These are phyloP conservation scores for Paguma larvata DNA, from an alignment of 2,797 vertebrate genomes.

Conservation along the genomic window DNA sequence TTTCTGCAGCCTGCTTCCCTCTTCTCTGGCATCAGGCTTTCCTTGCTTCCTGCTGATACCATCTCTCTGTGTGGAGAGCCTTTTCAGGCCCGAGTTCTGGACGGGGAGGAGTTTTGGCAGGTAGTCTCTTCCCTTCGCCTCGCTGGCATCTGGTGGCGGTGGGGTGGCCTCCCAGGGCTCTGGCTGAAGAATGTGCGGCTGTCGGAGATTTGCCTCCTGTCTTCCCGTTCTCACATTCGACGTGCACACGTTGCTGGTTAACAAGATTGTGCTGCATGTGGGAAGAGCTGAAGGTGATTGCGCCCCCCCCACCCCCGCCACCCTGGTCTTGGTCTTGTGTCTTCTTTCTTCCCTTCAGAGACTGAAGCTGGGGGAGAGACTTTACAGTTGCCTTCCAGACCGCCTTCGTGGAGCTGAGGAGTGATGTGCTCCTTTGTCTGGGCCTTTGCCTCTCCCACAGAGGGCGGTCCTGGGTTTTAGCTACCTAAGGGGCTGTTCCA, in stretches of 20 bases:
- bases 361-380: no score
- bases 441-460: no score
- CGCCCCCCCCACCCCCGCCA: no score
- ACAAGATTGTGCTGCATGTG: not conserved
- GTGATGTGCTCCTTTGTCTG: rapidly evolving
- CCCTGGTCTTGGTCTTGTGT: not conserved
- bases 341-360: not conserved
- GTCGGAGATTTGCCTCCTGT: not conserved
- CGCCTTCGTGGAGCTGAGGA: rapidly evolving
- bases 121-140: not conserved
- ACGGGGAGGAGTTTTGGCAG: not conserved
- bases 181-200: no score
- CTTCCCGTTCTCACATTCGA: not conserved
- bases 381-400: not conserved
- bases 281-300: not conserved
- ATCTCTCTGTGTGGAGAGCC: not conserved
- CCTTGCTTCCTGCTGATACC: not conserved
- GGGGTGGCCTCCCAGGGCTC: not conserved
- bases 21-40: not conserved
- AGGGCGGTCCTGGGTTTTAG: not conserved
- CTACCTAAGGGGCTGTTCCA: not conserved
- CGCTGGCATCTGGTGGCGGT: not conserved
- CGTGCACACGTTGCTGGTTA: not conserved
- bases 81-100: not conserved
- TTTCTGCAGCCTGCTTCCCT: not conserved